Base-by-base conservation (phyloP, 2,797 vertebrate genomes). In the Perodicticus potto region DNA sequence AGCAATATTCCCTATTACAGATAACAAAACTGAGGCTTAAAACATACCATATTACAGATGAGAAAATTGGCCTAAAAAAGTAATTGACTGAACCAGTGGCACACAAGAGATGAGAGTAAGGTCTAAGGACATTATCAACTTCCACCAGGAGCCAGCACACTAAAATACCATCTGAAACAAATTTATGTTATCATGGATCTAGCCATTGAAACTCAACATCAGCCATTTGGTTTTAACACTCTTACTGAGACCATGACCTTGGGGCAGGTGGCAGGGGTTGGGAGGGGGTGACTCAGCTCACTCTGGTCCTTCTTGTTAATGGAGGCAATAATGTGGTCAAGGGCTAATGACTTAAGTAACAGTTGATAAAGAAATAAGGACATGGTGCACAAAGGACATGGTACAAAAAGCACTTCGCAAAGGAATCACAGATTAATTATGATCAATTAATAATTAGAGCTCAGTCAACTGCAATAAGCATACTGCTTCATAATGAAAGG, bases 11-110 rank as follows among this genome's bases (percentile, higher is more conserved):
- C 57, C 40, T 40, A 65, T 37, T 73, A 61, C 53, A 93, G 20
- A 77, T 82, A 84, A 87, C 53, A 88, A 93, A 89, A 81, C 43
- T 40, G 55, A 89, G 43, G 27, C 59, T 69, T 85, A 23, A 53
- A 61, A 67, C 29, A 69, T 70, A 29, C 69, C 53, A 19, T 57
- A 78, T 55, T 65, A 69, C 29, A 78, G 16, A 57, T 55, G 78
- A 55, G 70, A 95, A 92, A 93, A 94, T 23, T 95, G 74, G 32
- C 53, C 74, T 81, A 34, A 37, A 65, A 74, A 11, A 14, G 84
- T 23, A 78, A 73, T 12, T 20, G 23, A 57, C 12, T 34, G 43
- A 86, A 49, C 40, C 22, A 17, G 29, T 29, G 25, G 49, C 8
- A 80, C 49, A 55, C 16, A 76, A 59, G 27, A 65, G 45, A 73